Base-by-base conservation (phyloP, 2,113 vertebrate genomes). In the Tamias sibiricus region DNA sequence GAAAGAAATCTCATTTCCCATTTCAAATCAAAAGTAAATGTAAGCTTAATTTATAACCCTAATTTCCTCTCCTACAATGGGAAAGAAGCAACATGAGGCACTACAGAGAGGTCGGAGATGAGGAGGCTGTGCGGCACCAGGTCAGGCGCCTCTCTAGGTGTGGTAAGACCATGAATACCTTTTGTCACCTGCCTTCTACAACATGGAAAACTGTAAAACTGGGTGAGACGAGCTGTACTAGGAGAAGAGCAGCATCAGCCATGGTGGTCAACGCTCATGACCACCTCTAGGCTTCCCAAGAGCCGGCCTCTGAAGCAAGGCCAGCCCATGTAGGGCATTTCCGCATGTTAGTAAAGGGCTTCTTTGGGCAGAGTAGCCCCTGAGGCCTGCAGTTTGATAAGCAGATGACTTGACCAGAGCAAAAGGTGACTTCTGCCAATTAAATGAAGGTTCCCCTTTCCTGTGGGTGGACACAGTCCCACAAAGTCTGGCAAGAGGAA, bases 1-100 rank as follows among this genome's bases (percentile, higher is more conserved):
- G 76, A 93, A 79, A 92, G 40, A 88, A 95, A 91, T 88, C 54
- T 91, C 54, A 91, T 92, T 96, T 94, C n/a, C 59, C 59, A 77
- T 86, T 96, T 96, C 74, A 94, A 89, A 95, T 95, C 77, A 87
- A 47, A 94, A 93, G 69, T 80, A 76, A 64, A 59, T 10, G 12
- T 24, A 90, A 87, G 76, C 72, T 92, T 92, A 59, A 90, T 87
- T 87, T 86, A 88, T 42, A 68, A 72, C 28, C 52, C 62, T 74
- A 82, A 96, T 94, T 94, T 88, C 74, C 42, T 95, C 71, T 76
- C 68, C 57, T 57, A n/a, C 68, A 35, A 30, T 17, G 69, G 79
- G 37, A 89, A 32, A 84, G 35, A 89, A 24, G 74, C 42, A 77
- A 64, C 3, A 1, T 19, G 90, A 81, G 35, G 30, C n/a, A 16